Evolutionary conservation across 2,888 invertebrate genomes (phyloP).

Genomic region (Diabrotica balteata): DNA sequence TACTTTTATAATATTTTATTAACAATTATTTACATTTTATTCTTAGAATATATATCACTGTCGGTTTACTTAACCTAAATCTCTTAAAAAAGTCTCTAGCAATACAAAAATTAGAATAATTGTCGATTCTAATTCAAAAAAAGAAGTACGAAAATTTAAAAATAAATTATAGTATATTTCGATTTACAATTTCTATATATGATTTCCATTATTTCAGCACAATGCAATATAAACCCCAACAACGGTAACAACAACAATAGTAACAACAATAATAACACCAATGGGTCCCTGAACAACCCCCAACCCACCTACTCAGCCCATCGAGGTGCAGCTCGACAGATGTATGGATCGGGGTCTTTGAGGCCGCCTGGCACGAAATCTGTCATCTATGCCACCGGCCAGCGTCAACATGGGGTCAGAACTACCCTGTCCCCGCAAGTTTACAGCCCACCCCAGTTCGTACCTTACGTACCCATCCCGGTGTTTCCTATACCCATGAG

Average conservation of each 20-base stretch:
- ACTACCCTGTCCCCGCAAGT: constrained; percentile 55
- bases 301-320: constrained; percentile 42
- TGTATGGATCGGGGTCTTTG: constrained; percentile 65
- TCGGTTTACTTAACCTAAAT: too few relatives aligned
- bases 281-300: constrained; percentile 12
- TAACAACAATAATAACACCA: too few relatives aligned
- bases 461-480: constrained; percentile 21
- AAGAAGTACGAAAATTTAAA: too few relatives aligned
- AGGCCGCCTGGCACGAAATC: constrained; percentile 61
- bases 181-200: too few relatives aligned
- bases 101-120: too few relatives aligned
- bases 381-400: constrained; percentile 54
- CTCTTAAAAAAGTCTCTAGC: too few relatives aligned
- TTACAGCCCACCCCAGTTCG: constrained; percentile 23
- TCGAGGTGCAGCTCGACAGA: constrained; percentile 65
- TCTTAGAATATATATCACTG: too few relatives aligned
- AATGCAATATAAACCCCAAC: constrained; percentile 12
- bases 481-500: constrained; percentile 25
- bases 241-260: constrained; percentile 12
- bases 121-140: too few relatives aligned
- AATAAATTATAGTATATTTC: too few relatives aligned
- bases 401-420: constrained; percentile 57
- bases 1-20: too few relatives aligned
- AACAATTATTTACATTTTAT: too few relatives aligned
- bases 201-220: constrained; percentile 21